A percentile compares a stretch with the other conserved stretches of the same genome.
These are phyloP conservation scores for Oopsacas minuta DNA, from an alignment of 37 sponge, comb jelly and placozoan species.

Conservation along the genomic window DNA sequence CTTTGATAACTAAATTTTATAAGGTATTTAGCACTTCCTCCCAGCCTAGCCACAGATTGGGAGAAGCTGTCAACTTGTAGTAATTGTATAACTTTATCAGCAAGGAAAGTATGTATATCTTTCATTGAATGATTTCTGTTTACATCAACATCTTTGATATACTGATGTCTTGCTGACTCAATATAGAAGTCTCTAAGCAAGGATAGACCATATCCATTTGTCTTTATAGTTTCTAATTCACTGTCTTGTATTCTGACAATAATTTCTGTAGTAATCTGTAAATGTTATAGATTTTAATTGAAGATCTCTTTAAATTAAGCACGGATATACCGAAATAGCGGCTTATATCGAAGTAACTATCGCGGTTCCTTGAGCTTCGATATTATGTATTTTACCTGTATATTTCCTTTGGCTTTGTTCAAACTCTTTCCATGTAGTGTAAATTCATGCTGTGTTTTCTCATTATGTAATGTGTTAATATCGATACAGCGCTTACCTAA, in stretches of 20 bases:
- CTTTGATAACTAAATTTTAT: not conserved
- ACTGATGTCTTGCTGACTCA: not conserved
- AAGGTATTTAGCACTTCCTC: not conserved
- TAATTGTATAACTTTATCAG: not conserved
- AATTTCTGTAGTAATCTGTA: slow-evolving; percentile 2
- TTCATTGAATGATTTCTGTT: not conserved
- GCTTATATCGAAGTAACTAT: too few species aligned
- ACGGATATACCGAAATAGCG: too few species aligned
- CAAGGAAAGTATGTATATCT: not conserved
- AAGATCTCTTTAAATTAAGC: too few species aligned
- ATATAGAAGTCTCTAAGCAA: not conserved
- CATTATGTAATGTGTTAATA: not conserved
- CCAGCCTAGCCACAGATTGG: not conserved
- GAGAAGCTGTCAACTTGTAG: not conserved
- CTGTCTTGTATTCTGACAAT: not conserved
- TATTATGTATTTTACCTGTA: not conserved
- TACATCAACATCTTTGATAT: slow-evolving; percentile 6
- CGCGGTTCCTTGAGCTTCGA: too few species aligned
- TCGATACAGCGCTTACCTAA: not conserved
- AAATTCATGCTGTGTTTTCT: not conserved
- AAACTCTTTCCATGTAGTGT: not conserved
- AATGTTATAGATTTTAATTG: not conserved
- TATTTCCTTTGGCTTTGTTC: not conserved
- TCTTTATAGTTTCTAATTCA: not conserved
- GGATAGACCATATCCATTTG: not conserved